Conservation (phyloP, 2,113 vertebrate genomes). For the Anhinga rufa region DNA sequence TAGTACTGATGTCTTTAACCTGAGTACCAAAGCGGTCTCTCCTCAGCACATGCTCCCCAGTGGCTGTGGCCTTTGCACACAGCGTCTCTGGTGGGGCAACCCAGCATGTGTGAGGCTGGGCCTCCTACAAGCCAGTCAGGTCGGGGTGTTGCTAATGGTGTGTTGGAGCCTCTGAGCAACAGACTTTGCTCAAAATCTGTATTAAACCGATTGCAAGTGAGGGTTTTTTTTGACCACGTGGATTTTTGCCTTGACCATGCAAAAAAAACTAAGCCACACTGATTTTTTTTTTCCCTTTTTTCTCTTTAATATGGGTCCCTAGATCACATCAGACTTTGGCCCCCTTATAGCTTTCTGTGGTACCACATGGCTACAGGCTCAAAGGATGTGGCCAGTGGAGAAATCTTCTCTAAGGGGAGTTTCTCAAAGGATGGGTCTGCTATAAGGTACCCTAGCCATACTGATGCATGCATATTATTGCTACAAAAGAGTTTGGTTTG, state of each 20-base stretch:
- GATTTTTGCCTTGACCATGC: neutral
- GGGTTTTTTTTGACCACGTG: rapidly evolving
- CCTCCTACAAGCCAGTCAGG: rapidly evolving
- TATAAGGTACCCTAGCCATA: neutral
- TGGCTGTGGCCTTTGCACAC: rapidly evolving
- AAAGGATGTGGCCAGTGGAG: neutral
- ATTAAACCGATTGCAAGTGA: neutral
- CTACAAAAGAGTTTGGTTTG: neutral
- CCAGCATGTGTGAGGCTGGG: rapidly evolving
- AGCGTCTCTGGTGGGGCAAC: neutral
- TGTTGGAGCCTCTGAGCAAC: neutral
- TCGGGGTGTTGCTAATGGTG: neutral
- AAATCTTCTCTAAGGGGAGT: neutral
- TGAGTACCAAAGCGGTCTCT: neutral
- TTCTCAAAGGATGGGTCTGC: neutral
- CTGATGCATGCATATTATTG: neutral
- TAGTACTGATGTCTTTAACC: neutral
- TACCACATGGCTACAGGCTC: neutral
- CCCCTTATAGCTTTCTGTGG: neutral
- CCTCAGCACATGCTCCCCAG: rapidly evolving
- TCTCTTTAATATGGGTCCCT: neutral
- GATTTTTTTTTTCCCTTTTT: neutral
- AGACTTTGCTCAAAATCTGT: neutral
- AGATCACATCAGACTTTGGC: neutral
- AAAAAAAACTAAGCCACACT: neutral